These are phyloP conservation scores for Antheraea yamamai DNA, from an alignment of 2,888 invertebrate species.

Conservation along the genomic window DNA sequence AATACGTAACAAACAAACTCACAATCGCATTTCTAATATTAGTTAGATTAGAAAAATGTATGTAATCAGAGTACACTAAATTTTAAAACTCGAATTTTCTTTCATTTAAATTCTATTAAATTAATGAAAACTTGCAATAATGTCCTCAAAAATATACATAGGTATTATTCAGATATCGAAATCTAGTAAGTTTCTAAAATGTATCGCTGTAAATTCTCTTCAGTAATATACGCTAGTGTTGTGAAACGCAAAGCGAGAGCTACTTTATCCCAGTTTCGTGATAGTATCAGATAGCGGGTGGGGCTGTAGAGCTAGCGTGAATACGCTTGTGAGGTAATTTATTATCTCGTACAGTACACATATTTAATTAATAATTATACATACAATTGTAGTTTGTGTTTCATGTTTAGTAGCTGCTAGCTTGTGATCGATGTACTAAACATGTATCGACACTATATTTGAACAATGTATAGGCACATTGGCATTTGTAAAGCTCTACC, in stretches of 20 bases:
- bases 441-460: too few species aligned
- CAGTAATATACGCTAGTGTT: constrained; percentile 23
- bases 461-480: too few species aligned
- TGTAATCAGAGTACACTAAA: too few species aligned
- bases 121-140: not conserved
- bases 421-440: too few species aligned
- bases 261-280: constrained; percentile 26
- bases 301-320: not conserved
- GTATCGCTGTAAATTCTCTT: constrained; percentile 8
- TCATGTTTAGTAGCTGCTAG: too few species aligned
- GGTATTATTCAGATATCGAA: not conserved
- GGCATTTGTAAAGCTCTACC: too few species aligned
- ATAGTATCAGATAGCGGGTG: constrained; percentile 23
- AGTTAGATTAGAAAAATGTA: too few species aligned
- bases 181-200: not conserved
- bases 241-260: constrained; percentile 26
- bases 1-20: too few species aligned
- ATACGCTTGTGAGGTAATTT: not conserved
- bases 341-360: not conserved
- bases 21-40: too few species aligned
- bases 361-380: not conserved
- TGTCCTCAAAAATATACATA: not conserved
- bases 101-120: not conserved
- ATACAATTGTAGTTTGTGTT: too few species aligned
- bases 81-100: too few species aligned